Base-by-base conservation (phyloP, 2,888 invertebrate species). In the Fragum whitleyi region DNA sequence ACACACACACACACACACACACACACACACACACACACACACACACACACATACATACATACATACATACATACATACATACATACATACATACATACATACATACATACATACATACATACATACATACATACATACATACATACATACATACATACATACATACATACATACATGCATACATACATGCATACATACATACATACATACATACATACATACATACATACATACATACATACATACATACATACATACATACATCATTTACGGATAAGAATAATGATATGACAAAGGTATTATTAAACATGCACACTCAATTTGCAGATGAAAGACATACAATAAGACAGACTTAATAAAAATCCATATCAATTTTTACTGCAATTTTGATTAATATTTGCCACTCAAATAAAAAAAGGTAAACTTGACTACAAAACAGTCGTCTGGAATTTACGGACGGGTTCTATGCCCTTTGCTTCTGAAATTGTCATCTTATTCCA, bases 141-240 rank as follows among this genome's bases (percentile, higher is more conserved):
- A 51, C 51, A 51, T 51, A 51, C 51, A 51, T 51, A 51, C 51
- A 51, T 51, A 51, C 51, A 51, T 51, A 61, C 29, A 61, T 26
- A 61, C 61, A 61, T 61, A 61, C 61, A 61, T 61, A 61, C 61
- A 29, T 61, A 61, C 61, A 29, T 61, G n/a, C 61, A 29, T 61
- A 61, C 61, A 29, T 61, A 61, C 61, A 29, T 61, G 14, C 61
- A 29, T 61, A 29, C 61, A 29, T 61, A 29, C 61, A 29, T 29
- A 29, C 61, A 29, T 29, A 29, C 61, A 29, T 29, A 29, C 61
- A 61, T 29, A 29, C 61, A 61, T 29, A 29, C 61, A 61, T 29
- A 29, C 61, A 61, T 29, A 29, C 61, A 61, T 29, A 29, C 61
- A 61, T 29, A 26, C 61, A 61, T 29, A 29, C 61, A 61, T 29